These are phyloP conservation scores for Thalassoma bifasciatum DNA, from an alignment of 2,113 vertebrate genomes.

Conservation along the genomic window DNA sequence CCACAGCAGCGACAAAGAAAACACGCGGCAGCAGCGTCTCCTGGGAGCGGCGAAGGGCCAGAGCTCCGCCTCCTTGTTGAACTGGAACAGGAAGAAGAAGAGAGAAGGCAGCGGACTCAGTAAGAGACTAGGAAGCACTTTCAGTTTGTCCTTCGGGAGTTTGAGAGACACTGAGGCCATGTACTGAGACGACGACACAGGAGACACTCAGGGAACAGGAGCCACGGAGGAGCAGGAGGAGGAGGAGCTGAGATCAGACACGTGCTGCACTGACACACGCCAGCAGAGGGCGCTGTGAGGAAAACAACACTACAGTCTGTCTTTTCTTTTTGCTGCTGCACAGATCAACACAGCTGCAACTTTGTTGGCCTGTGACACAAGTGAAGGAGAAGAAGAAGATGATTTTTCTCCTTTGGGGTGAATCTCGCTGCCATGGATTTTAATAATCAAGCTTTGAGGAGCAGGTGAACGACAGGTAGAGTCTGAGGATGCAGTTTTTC, in stretches of 20 bases:
- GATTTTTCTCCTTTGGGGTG: neutral
- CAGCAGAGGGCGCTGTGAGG: conserved; percentile 3
- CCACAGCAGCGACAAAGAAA: conserved; percentile 79
- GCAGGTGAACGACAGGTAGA: neutral
- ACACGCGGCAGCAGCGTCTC: conserved; percentile 65
- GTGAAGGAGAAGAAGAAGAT: no score
- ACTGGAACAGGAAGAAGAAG: conserved; percentile 88
- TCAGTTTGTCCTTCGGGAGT: conserved; percentile 78
- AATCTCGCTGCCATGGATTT: neutral
- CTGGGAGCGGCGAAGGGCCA: conserved; percentile 71
- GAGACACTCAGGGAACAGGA: conserved; percentile 60
- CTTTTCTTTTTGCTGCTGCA: neutral
- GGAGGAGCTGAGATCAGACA: conserved; percentile 24
- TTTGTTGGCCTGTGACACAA: neutral
- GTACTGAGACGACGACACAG: conserved; percentile 66
- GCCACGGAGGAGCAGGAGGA: conserved; percentile 58
- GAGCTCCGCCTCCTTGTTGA: conserved; percentile 82
- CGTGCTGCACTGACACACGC: neutral
- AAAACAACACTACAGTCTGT: neutral
- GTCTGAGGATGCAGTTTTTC: neutral
- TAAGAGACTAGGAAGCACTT: conserved; percentile 78
- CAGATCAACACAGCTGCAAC: neutral
- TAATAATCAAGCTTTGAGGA: neutral
- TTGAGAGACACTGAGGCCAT: conserved; percentile 80
- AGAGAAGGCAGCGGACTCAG: conserved; percentile 69